phyloP scores from a whole-genome alignment of 1,140 invertebrate genomes.

The Oppia nitens region DNA sequence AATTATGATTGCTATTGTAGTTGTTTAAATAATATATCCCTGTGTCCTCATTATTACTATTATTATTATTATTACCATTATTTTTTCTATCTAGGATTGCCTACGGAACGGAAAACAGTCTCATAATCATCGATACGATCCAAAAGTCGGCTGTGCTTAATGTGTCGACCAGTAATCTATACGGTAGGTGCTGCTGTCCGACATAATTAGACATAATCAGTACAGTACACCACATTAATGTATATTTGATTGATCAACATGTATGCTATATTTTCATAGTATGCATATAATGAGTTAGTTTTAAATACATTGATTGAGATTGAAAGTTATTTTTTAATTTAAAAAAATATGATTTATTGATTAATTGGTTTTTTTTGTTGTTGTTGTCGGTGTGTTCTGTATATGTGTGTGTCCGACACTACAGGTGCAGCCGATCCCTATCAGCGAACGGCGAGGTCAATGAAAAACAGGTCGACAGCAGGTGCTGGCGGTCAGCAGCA shows the following conservation, averaged over 20 bases:
- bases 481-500: no score
- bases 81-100: conserved; percentile 44
- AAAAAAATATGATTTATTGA: neutral
- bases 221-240: no score
- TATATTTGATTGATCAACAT: no score
- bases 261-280: no score
- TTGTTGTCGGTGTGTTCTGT: neutral
- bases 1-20: neutral
- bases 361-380: neutral
- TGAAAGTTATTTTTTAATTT: neutral
- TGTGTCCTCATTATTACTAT: neutral
- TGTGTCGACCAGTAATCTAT: conserved; percentile 52
- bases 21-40: neutral
- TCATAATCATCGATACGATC: conserved; percentile 84
- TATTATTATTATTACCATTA: neutral
- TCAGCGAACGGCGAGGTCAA: conserved; percentile 62
- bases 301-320: no score
- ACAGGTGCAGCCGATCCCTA: conserved; percentile 57
- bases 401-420: neutral
- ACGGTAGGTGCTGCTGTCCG: no score
- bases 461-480: conserved; percentile 37
- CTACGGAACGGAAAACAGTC: conserved; percentile 84
- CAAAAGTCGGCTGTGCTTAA: conserved; percentile 77
- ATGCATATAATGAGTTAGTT: no score
- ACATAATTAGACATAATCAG: no score